phyloP scores from a whole-genome alignment of 2,113 vertebrate species.

The Choloepus hoffmanni region DNA sequence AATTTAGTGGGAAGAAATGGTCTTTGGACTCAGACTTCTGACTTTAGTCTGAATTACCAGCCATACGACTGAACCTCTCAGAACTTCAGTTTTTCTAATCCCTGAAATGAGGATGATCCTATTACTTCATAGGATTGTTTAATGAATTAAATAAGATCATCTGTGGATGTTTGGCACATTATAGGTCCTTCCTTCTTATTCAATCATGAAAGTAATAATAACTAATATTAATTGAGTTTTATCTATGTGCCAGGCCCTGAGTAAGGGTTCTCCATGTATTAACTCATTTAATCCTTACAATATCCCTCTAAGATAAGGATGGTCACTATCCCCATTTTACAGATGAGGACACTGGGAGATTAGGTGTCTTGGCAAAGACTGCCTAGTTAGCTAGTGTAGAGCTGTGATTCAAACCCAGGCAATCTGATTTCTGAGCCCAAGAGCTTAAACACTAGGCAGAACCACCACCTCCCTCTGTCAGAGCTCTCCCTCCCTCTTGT shows the following conservation, averaged over 20 bases:
- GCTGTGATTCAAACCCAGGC: background rate
- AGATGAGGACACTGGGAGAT: background rate
- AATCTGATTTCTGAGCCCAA: background rate
- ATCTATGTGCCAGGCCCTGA: background rate
- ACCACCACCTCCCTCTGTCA: background rate
- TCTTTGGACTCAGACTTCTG: background rate
- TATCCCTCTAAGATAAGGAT: background rate
- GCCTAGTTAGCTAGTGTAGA: background rate
- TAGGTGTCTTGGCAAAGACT: background rate
- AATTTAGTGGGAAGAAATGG: background rate
- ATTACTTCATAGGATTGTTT: background rate
- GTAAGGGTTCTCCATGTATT: background rate
- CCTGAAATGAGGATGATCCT: background rate
- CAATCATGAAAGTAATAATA: constrained; percentile 18
- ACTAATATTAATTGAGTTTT: constrained; percentile 10
- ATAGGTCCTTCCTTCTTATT: background rate
- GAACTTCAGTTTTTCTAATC: background rate
- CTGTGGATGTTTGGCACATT: background rate
- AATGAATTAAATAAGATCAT: constrained; percentile 1
- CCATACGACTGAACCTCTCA: background rate
- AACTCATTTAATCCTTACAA: background rate
- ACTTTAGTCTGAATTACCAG: background rate
- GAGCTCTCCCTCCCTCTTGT: background rate
- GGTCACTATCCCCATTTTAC: background rate
- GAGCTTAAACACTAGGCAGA: background rate